Evolutionary conservation across 2,797 vertebrate species (phyloP).

Genomic region (Smutsia temminckii): DNA sequence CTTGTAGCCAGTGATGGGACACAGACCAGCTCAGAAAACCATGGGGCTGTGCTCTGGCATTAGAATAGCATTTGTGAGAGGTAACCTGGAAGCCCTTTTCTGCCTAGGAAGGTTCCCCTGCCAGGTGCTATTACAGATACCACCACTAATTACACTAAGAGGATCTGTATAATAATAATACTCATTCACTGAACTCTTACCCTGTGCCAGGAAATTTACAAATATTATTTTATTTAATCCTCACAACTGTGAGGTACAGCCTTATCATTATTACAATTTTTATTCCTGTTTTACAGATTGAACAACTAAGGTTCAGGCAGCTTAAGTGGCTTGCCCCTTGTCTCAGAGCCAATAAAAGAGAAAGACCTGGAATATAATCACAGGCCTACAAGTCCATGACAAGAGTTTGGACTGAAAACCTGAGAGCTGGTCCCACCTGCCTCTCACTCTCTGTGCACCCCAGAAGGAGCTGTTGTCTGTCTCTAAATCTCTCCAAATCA

Average conservation of each 20-base stretch:
- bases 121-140: background rate
- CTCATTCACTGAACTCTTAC: background rate
- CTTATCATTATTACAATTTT: background rate
- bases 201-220: background rate
- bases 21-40: background rate
- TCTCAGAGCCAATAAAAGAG: background rate
- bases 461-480: background rate
- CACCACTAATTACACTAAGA: background rate
- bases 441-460: background rate
- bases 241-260: background rate
- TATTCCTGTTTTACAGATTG: conserved; percentile 10
- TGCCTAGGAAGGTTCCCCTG: background rate
- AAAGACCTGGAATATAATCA: background rate
- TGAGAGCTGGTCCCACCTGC: background rate
- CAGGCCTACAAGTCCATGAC: background rate
- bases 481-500: background rate
- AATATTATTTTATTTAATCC: background rate
- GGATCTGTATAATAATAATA: background rate
- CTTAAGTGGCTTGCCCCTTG: background rate
- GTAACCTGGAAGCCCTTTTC: background rate
- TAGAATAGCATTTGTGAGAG: background rate
- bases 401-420: background rate
- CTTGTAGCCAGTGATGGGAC: background rate
- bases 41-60: background rate
- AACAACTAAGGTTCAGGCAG: background rate